Evolutionary conservation across 2,113 vertebrate genomes (phyloP).

Genomic region (Hylia prasina): DNA sequence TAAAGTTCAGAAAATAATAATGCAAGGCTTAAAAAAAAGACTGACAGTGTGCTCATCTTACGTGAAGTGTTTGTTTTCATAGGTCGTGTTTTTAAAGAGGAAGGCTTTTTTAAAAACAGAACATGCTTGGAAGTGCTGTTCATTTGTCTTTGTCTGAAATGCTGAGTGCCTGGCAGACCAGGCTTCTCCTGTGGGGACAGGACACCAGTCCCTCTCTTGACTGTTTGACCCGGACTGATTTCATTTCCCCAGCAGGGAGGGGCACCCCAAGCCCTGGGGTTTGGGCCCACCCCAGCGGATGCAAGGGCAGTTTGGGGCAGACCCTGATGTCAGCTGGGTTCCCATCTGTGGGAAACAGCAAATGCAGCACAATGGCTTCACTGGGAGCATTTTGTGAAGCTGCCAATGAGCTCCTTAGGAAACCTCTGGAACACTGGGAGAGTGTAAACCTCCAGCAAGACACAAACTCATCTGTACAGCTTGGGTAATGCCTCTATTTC

Average conservation of each 20-base stretch:
- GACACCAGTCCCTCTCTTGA: neutral
- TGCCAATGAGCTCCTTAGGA: neutral
- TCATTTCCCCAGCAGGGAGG: accelerated
- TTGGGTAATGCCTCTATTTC: neutral
- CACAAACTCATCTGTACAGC: neutral
- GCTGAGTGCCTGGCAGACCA: neutral
- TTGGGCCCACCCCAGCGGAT: neutral
- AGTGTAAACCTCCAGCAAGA: neutral
- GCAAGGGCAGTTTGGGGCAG: neutral
- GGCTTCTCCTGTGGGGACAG: neutral
- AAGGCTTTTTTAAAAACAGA: neutral
- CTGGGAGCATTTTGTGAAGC: neutral
- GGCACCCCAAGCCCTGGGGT: neutral
- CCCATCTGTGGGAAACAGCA: neutral
- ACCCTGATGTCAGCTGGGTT: neutral
- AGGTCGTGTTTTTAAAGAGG: neutral
- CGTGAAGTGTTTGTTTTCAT: neutral
- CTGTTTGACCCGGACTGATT: neutral
- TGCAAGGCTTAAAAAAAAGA: neutral
- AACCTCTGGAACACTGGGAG: neutral
- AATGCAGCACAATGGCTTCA: neutral
- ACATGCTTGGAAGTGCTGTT: neutral
- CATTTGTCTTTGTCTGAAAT: neutral
- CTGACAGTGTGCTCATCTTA: neutral
- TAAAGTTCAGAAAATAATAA: neutral